Conservation (phyloP, 2,888 invertebrate genomes). For the Leucophora obtusa region DNA sequence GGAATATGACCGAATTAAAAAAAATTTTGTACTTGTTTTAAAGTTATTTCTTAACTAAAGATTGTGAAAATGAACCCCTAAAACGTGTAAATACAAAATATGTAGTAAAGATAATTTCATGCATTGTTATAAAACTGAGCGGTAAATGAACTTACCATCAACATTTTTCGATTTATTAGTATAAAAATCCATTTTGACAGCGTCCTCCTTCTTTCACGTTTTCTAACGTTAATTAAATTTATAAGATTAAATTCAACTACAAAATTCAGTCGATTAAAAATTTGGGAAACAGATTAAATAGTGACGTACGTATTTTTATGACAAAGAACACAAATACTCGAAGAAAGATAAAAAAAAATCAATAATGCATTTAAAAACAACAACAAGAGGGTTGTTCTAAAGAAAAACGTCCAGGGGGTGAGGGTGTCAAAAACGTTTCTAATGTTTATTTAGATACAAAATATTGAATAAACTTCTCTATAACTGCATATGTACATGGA, state of each 20-base stretch:
- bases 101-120: not conserved
- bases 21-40: no score
- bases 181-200: slow-evolving; percentile 72
- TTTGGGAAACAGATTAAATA: slow-evolving; percentile 9
- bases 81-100: not conserved
- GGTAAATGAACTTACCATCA: slow-evolving; percentile 70
- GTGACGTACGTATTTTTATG: slow-evolving; percentile 43
- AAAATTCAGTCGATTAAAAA: slow-evolving; percentile 9
- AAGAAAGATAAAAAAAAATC: slow-evolving; percentile 35
- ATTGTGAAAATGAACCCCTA: no score
- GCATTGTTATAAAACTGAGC: not conserved
- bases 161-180: slow-evolving; percentile 67
- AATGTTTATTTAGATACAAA: slow-evolving; percentile 10
- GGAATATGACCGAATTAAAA: no score
- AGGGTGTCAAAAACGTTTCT: slow-evolving; percentile 20
- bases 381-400: slow-evolving; percentile 37
- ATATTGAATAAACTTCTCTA: not conserved
- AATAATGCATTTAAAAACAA: slow-evolving; percentile 51
- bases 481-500: not conserved
- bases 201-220: slow-evolving; percentile 14
- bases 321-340: slow-evolving; percentile 30
- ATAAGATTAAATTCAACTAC: slow-evolving; percentile 31
- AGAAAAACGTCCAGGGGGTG: slow-evolving; percentile 39
- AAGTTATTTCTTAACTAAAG: no score
- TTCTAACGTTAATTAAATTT: slow-evolving; percentile 29